phyloP scores from a whole-genome alignment of 2,113 vertebrate species.

The Cynoglossus semilaevis region DNA sequence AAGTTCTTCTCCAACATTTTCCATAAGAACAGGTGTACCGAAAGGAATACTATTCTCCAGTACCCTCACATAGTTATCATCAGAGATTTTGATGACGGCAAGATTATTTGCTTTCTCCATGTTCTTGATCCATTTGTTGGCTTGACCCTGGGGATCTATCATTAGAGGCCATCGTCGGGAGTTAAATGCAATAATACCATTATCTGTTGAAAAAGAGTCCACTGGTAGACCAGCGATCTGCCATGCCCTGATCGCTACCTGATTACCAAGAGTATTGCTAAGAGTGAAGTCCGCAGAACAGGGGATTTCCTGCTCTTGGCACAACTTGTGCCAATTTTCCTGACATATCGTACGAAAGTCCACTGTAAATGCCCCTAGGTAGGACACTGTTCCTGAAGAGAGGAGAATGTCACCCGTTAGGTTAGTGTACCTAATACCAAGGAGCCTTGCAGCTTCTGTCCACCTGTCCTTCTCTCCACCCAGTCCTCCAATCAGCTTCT shows the following conservation, averaged over 20 bases:
- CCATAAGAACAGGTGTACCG: constrained; percentile 86
- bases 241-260: constrained; percentile 87
- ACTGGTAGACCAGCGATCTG: constrained; percentile 88
- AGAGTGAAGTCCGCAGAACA: constrained; percentile 85
- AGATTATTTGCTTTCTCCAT: constrained; percentile 89
- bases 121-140: constrained; percentile 94
- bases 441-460: constrained; percentile 82
- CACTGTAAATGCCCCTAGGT: constrained; percentile 88
- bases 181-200: constrained; percentile 90
- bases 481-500: constrained; percentile 87
- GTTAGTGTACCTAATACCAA: constrained; percentile 80
- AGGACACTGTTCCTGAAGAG: constrained; percentile 86
- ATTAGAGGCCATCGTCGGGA: constrained; percentile 92
- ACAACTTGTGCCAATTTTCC: constrained; percentile 80
- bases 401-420: constrained; percentile 88
- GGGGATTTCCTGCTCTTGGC: constrained; percentile 79
- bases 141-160: constrained; percentile 94
- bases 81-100: constrained; percentile 85
- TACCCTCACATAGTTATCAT: constrained; percentile 80
- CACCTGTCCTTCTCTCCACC: constrained; percentile 91
- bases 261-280: constrained; percentile 82
- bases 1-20: constrained; percentile 88
- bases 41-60: constrained; percentile 89
- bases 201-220: constrained; percentile 91
- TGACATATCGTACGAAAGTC: constrained; percentile 85